Conservation (phyloP, 1,140 invertebrate species). For the Heliconius eleuchia region DNA sequence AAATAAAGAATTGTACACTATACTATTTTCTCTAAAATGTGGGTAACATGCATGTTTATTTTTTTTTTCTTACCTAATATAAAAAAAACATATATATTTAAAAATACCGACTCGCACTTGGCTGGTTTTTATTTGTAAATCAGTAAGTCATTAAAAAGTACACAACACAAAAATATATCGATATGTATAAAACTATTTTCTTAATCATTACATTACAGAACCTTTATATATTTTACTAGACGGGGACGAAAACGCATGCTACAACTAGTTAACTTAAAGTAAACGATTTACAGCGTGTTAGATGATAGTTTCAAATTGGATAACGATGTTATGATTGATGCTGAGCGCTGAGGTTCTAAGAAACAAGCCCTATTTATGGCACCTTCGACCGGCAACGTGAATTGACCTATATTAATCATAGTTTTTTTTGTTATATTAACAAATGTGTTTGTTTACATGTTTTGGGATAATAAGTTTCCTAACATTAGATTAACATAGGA, state of each 20-base stretch:
- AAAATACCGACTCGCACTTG: too few relatives aligned
- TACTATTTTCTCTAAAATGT: too few relatives aligned
- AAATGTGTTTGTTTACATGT: neutral
- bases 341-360: neutral
- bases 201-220: too few relatives aligned
- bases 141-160: too few relatives aligned
- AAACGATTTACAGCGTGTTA: neutral
- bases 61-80: too few relatives aligned
- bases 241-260: neutral
- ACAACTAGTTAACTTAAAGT: neutral
- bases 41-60: too few relatives aligned
- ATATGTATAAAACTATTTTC: neutral
- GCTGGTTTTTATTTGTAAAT: too few relatives aligned
- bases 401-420: neutral
- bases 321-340: conserved; percentile 10
- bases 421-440: neutral
- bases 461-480: too few relatives aligned
- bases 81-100: too few relatives aligned
- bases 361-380: conserved; percentile 4
- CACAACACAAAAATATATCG: neutral
- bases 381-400: neutral
- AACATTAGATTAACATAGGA: too few relatives aligned
- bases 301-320: conserved; percentile 7
- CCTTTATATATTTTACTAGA: neutral
- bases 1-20: too few relatives aligned